These are phyloP conservation scores for Eudemis profundana DNA, from an alignment of 2,888 invertebrate species.

Conservation along the genomic window DNA sequence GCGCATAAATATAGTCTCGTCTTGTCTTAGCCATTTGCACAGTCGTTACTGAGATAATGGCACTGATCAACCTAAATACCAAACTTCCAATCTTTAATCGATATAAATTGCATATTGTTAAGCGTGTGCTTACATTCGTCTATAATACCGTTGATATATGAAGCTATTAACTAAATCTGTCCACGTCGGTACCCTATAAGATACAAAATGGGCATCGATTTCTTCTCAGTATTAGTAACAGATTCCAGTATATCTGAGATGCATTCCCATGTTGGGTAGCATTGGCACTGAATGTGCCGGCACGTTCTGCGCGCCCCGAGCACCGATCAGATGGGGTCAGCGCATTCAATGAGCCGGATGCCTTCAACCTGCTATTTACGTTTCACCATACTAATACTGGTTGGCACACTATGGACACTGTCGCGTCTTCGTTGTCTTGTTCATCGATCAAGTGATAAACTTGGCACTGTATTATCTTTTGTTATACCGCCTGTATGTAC, in stretches of 20 bases:
- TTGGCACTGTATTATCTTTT: background rate
- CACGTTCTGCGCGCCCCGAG: conserved; percentile 66
- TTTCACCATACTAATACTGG: conserved; percentile 80
- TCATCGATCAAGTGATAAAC: conserved; percentile 13
- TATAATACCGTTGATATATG: conserved; percentile 1
- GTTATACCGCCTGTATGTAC: background rate
- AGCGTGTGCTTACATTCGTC: background rate
- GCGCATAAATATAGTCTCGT: conserved; percentile 47
- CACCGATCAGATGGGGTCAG: conserved; percentile 83
- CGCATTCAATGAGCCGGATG: conserved; percentile 84
- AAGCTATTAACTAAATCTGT: conserved; percentile 12
- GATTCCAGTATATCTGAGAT: conserved; percentile 41
- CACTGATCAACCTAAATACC: conserved; percentile 35
- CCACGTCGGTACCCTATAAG: background rate
- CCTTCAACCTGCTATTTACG: conserved; percentile 82
- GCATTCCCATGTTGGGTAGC: conserved; percentile 56
- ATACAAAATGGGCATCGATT: conserved; percentile 14
- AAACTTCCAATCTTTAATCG: conserved; percentile 30
- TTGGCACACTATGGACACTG: conserved; percentile 79
- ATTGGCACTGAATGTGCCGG: conserved; percentile 66
- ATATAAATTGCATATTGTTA: conserved; percentile 12
- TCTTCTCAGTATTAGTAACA: conserved; percentile 33
- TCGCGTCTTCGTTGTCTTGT: conserved; percentile 50
- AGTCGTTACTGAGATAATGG: conserved; percentile 30
- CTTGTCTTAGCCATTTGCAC: conserved; percentile 31